Evolutionary conservation across 2,797 vertebrate genomes (phyloP), one percentile per base, ranked within the genome.

Genomic region (Megalops cyprinoides): DNA sequence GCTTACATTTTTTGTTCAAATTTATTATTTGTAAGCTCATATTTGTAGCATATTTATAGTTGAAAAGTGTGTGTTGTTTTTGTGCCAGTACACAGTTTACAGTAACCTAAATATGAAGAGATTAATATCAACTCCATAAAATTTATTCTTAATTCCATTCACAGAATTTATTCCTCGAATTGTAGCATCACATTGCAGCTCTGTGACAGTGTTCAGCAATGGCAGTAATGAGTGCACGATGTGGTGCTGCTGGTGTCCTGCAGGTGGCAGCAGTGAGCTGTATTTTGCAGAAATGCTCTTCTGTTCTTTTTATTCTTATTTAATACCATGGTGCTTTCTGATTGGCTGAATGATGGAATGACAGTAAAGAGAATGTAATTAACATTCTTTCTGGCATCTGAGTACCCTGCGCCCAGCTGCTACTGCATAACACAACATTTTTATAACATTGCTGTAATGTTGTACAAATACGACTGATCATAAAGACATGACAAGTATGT

Each of bases 301-400:
- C 18, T 25, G 28, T 76, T 56, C 25, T 9, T 76, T 56, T 76
- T 78, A 49, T 83, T 83, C 23, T 80, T 77, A 85, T 87, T 89
- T 81, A 34, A 65, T 58, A 53, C 67, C 75, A 58, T 79, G 77
- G 74, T 86, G 73, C 80, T 56, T 37, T 90, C 80, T 86, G 88
- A 93, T 92, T 93, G 92, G 91, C 81, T 77, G 67, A 83, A 77
- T 82, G 75, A 7, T 42, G 23, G 82, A 79, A 81, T 85, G 88
- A 91, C 88, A 87, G 82, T 7, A 65, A 60, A 55, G 73, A 82
- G 65, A 67, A 84, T 79, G 83, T 82, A 86, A 83, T 86, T 86
- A 82, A 79, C 84, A 42, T 83, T 71, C 9, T 2, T 79, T n/a
- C n/a, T n/a, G n/a, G n/a, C n/a, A n/a, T n/a, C n/a, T n/a, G n/a